These are phyloP conservation scores for Mionectes olivaceus DNA, from an alignment of 2,797 vertebrate genomes.

Conservation along the genomic window DNA sequence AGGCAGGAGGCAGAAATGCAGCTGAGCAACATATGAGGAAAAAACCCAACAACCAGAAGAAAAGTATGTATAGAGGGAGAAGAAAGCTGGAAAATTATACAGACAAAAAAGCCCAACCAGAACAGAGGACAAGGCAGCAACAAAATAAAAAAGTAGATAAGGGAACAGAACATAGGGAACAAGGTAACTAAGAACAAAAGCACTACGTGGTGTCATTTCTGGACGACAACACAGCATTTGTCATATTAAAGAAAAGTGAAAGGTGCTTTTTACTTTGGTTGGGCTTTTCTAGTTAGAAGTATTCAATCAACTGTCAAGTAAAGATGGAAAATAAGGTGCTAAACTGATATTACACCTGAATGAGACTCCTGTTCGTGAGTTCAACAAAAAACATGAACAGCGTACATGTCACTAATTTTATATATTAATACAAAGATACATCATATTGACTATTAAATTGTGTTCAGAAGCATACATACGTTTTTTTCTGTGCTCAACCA, in stretches of 20 bases:
- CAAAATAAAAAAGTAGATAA: background rate
- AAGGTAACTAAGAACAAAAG: background rate
- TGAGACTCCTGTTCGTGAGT: background rate
- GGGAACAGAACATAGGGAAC: background rate
- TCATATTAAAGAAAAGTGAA: background rate
- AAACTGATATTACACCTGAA: background rate
- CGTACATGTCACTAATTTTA: background rate
- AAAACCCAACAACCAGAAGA: background rate
- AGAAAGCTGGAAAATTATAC: background rate
- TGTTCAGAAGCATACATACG: constrained; percentile 81
- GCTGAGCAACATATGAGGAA: background rate
- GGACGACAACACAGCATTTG: background rate
- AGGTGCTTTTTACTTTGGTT: background rate
- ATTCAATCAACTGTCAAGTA: background rate
- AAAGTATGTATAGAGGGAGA: background rate
- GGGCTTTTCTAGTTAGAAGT: background rate
- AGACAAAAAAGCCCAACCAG: background rate
- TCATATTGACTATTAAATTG: background rate
- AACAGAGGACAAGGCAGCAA: background rate
- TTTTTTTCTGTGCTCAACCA: constrained; percentile 92
- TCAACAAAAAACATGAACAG: background rate
- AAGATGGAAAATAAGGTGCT: background rate
- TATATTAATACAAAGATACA: background rate
- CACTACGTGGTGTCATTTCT: background rate
- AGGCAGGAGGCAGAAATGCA: background rate